Evolutionary conservation across 2,888 invertebrate genomes (phyloP).

Genomic region (Vandiemenella viatica): DNA sequence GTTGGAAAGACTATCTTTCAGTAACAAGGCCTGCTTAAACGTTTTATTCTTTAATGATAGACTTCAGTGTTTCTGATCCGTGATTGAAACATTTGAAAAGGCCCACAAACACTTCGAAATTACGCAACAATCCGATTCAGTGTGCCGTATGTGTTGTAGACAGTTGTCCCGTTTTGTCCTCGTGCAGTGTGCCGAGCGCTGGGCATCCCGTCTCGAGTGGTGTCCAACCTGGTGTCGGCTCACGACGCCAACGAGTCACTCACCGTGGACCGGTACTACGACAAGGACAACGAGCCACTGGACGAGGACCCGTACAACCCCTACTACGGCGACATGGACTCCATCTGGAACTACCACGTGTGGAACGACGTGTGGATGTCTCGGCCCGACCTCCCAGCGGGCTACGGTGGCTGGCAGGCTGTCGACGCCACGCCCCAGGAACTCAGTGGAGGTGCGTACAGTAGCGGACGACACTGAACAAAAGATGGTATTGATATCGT

Average conservation of each 20-base stretch:
- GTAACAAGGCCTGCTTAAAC: too few species aligned
- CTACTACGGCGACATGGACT: slow-evolving; percentile 56
- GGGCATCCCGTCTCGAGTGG: slow-evolving; percentile 64
- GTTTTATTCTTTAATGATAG: too few species aligned
- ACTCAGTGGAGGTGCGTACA: slow-evolving; percentile 38
- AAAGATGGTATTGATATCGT: too few species aligned
- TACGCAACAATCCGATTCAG: too few species aligned
- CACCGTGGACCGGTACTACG: slow-evolving; percentile 66
- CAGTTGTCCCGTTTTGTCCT: too few species aligned
- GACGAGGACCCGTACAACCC: slow-evolving; percentile 51
- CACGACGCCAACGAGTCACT: slow-evolving; percentile 67
- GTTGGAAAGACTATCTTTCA: too few species aligned
- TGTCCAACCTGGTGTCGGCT: slow-evolving; percentile 71
- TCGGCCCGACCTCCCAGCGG: slow-evolving; percentile 56
- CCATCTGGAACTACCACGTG: slow-evolving; percentile 79
- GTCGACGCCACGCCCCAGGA: slow-evolving; percentile 78
- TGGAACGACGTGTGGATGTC: slow-evolving; percentile 85
- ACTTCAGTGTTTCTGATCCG: too few species aligned
- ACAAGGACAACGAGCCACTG: slow-evolving; percentile 46
- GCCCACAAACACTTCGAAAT: too few species aligned
- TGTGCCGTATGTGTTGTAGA: too few species aligned
- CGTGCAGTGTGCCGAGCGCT: slow-evolving; percentile 56
- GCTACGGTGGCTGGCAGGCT: slow-evolving; percentile 83
- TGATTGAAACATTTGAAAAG: too few species aligned
- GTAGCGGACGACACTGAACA: too few species aligned